Conservation (phyloP, 2,797 vertebrate genomes). For the Anomalospiza imberbis region DNA sequence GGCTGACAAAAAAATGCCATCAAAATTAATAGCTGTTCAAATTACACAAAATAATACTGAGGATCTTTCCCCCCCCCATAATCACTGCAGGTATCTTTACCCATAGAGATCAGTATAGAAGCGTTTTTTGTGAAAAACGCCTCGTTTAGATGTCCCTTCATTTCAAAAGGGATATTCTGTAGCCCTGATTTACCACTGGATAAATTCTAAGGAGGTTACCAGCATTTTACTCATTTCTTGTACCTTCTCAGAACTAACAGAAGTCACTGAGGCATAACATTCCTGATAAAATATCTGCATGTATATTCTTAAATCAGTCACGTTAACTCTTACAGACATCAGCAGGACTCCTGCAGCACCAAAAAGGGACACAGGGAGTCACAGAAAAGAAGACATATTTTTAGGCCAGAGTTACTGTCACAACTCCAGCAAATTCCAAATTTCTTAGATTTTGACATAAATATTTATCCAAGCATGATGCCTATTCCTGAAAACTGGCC, state of each 20-base stretch:
- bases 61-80: accelerated
- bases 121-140: background rate
- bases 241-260: background rate
- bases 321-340: background rate
- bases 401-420: background rate
- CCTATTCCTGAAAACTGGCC: background rate
- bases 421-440: background rate
- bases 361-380: background rate
- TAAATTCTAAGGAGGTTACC: background rate
- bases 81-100: background rate
- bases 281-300: background rate
- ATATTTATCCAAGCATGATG: background rate
- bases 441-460: background rate
- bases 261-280: background rate
- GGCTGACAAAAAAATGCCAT: background rate
- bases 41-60: background rate
- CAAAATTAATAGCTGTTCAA: background rate
- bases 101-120: background rate
- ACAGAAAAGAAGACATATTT: background rate
- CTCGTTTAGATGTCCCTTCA: background rate
- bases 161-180: background rate
- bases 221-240: background rate
- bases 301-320: background rate
- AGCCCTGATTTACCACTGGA: background rate
- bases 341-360: background rate